Base-by-base conservation (phyloP, 2,797 vertebrate genomes). In the Falco cherrug region DNA sequence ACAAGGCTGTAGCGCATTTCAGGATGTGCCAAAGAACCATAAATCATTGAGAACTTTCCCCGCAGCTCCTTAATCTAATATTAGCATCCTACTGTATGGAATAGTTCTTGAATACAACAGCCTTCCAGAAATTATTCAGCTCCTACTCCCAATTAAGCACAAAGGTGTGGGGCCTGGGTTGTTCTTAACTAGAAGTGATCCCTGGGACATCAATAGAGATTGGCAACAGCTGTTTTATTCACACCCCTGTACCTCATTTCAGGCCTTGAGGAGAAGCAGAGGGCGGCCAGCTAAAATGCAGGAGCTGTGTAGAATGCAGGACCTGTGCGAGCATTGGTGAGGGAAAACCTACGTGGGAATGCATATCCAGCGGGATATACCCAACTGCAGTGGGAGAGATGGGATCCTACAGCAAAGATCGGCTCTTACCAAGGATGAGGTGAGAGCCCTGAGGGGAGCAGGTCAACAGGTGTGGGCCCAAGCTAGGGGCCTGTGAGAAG, bases 131-230 rank as follows among this genome's bases (percentile, higher is more conserved):
- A 4, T 16, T 11, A 16, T 25, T 41, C 9, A 8, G 1, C 24
- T 79, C 5, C 3, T 65, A 65, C 24, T 33, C 22, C n/a, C 13
- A 54, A 33, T 6, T 16, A 29, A 63, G 10, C 11, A 69, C 43
- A 6, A 39, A 20, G 8, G 1, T 0, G 0, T 0, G 5, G 5
- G 9, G 11, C 5, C 11, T 18, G 20, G 24, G 8, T 37, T 69
- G 17, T 13, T n/a, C 14, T 35, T 35, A 35, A 35, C 35, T 60
- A 53, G 35, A 53, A 37, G 39, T 3, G n/a, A 79, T 56, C 56
- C 21, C 54, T 64, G 54, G 37, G 48, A 33, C 29, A 28, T 22
- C 5, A 1, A 17, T 2, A 41, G 13, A 11, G 19, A 68, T 53
- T 80, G 48, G 41, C 37, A 76, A 19, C 59, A 83, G 35, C 78